phyloP scores from a whole-genome alignment of 2,113 vertebrate genomes.

The Cololabis saira region DNA sequence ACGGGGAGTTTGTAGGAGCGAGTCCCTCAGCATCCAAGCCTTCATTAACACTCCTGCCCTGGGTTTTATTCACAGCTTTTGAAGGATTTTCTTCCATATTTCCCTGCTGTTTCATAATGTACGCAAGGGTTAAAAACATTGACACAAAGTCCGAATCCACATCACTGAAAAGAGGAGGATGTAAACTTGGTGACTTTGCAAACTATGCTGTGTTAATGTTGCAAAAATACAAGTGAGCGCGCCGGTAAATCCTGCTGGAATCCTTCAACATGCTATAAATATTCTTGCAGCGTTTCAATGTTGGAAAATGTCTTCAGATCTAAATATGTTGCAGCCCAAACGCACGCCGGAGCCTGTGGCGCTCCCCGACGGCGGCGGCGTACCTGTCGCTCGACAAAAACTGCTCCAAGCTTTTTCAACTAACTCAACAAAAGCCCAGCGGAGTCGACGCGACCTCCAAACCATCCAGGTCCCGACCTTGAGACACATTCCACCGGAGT shows the following conservation, averaged over 20 bases:
- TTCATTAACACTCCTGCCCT: constrained; percentile 5
- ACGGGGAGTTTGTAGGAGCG: background rate
- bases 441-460: too few relatives aligned
- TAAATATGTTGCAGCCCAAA: background rate
- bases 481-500: too few relatives aligned
- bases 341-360: too few relatives aligned
- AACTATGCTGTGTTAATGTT: too few relatives aligned
- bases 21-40: constrained; percentile 2
- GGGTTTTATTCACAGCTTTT: constrained; percentile 4
- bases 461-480: too few relatives aligned
- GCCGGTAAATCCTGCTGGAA: background rate
- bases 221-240: background rate
- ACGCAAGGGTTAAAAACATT: background rate
- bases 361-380: too few relatives aligned
- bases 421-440: too few relatives aligned
- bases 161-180: background rate
- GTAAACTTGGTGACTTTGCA: background rate
- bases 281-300: background rate
- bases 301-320: background rate
- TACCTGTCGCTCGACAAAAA: too few relatives aligned
- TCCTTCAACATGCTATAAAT: background rate
- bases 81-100: background rate
- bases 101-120: background rate
- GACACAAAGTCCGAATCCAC: background rate
- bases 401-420: too few relatives aligned